These are phyloP conservation scores for Drosophila infuscata DNA, from an alignment of 2,888 invertebrate genomes.

Conservation along the genomic window DNA sequence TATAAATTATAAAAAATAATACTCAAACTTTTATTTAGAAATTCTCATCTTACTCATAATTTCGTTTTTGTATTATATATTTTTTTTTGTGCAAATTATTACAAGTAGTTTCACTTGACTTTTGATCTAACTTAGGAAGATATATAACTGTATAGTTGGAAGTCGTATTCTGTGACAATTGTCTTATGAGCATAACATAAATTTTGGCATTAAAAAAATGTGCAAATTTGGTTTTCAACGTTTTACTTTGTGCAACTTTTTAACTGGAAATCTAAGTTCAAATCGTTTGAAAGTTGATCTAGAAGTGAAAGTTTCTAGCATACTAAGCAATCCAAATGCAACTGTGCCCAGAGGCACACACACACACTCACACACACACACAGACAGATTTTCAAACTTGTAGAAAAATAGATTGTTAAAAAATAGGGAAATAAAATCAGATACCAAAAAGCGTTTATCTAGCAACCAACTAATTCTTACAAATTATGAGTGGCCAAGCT, in stretches of 20 bases:
- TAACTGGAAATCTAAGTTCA: conserved; percentile 11
- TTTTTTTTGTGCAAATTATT: neutral
- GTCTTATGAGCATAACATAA: neutral
- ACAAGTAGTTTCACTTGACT: neutral
- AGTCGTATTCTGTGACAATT: neutral
- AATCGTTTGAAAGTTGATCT: conserved; percentile 25
- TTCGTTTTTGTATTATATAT: neutral
- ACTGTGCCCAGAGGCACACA: conserved; percentile 4
- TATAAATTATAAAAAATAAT: neutral
- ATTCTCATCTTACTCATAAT: neutral
- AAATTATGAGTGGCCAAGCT: conserved; percentile 44
- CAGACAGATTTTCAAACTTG: neutral
- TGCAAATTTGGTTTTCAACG: neutral
- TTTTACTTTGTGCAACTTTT: conserved; percentile 3
- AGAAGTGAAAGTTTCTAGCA: conserved; percentile 29
- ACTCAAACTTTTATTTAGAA: neutral
- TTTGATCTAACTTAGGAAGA: neutral
- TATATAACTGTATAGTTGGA: neutral
- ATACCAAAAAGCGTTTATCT: conserved; percentile 42
- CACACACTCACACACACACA: conserved; percentile 2
- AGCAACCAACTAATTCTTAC: conserved; percentile 49
- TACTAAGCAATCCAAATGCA: conserved; percentile 5
- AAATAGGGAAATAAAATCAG: conserved; percentile 15
- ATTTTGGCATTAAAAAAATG: neutral
- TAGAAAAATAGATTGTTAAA: conserved; percentile 4